Base-by-base conservation (phyloP, 2,888 invertebrate genomes). In the Ommatoiulus sabulosus region DNA sequence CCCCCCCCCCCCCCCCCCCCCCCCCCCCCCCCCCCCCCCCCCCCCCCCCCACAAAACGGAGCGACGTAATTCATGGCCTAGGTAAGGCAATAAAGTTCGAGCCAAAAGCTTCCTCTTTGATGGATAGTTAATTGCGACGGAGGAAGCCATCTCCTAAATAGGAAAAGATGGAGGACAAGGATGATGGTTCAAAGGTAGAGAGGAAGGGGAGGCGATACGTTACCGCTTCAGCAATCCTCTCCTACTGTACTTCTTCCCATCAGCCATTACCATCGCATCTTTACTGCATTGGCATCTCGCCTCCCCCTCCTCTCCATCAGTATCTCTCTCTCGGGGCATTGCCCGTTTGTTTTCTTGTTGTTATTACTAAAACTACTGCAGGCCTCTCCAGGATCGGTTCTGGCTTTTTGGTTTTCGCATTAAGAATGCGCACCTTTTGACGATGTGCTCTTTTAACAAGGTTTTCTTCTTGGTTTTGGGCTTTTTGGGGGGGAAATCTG, bases 111-210 rank as follows among this genome's bases (percentile, higher is more conserved):
- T 63, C 20, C 35, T n/a, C 63, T 63, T 63, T 63, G 63, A 63
- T 63, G 63, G 63, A 63, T 63, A 63, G 63, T 63, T 63, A 63
- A 63, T 63, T 63, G 63, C 63, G 63, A 63, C 63, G 63, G 48
- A 48, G 20, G 63, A 20, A 63, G 20, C 63, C 63, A 20, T 52
- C 15, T 12, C 52, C 15, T 15, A 52, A 52, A 52, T 52, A 52
- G 52, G 15, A 52, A 15, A 52, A 52, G 52, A 52, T 63, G 63
- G 63, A 20, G 17, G 20, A 63, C 7, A 8, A 17, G 63, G 63
- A 20, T 20, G 20, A 63, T 5, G 4, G 20, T 5, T 20, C 6
- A 12, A 57, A 57, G 17, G 17, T 57, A 12, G 48, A 48, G 7
- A 48, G 8, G 48, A 8, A 48, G 48, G 8, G 35, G 12, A 48